These are phyloP conservation scores for Pterocles burchelli DNA, from an alignment of 2,113 vertebrate genomes.

Conservation along the genomic window DNA sequence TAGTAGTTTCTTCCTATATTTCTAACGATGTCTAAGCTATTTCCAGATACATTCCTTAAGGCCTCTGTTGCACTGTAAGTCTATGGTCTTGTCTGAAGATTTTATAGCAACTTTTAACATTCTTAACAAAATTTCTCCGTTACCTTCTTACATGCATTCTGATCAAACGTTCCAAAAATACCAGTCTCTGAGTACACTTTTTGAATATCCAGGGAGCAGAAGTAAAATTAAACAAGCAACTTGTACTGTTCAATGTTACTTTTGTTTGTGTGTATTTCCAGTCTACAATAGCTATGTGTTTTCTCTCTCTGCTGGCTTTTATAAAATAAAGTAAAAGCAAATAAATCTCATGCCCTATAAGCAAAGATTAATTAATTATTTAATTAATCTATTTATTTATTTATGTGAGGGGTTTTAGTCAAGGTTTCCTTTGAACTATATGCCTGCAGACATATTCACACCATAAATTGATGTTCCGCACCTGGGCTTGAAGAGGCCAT, in stretches of 20 bases:
- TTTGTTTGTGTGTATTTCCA: neutral
- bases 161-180: neutral
- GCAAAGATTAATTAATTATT: neutral
- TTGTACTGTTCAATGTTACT: neutral
- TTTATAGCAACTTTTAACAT: neutral
- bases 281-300: rapidly evolving
- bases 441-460: neutral
- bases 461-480: neutral
- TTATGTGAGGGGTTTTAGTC: neutral
- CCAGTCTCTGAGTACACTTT: neutral
- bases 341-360: neutral
- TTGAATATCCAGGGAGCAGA: neutral
- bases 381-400: neutral
- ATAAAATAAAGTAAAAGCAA: neutral
- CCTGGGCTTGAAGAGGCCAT: neutral
- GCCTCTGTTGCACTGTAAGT: neutral
- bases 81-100: neutral
- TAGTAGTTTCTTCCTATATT: neutral
- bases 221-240: neutral
- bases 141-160: neutral
- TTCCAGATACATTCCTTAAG: neutral
- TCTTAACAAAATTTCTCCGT: neutral
- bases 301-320: neutral
- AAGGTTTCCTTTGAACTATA: neutral
- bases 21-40: neutral